phyloP scores from a whole-genome alignment of 1,140 invertebrate genomes.

The Drosophila sp. region DNA sequence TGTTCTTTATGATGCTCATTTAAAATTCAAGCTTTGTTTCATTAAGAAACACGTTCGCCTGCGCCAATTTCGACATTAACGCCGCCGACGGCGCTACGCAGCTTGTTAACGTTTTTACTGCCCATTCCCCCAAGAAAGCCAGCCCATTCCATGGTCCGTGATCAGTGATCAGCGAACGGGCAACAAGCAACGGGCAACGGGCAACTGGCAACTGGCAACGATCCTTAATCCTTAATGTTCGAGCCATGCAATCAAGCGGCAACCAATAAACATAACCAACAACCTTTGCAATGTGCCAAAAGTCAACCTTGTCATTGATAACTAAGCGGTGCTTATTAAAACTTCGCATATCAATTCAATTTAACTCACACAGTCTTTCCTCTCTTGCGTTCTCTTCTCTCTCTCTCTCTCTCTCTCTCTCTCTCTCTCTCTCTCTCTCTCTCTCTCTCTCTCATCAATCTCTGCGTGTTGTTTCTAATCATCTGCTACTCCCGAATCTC shows the following conservation, averaged over 20 bases:
- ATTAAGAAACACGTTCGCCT: slow-evolving; percentile 81
- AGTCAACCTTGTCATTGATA: slow-evolving; percentile 33
- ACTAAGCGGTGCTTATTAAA: slow-evolving; percentile 4
- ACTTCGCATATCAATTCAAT: not conserved
- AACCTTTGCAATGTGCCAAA: slow-evolving; percentile 22
- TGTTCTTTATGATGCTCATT: slow-evolving; percentile 82
- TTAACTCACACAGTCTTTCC: not conserved
- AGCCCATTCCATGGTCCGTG: slow-evolving; percentile 33
- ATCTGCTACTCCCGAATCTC: slow-evolving; percentile 13
- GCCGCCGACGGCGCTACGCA: slow-evolving; percentile 79
- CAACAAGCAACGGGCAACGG: slow-evolving; percentile 24
- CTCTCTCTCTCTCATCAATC: not conserved
- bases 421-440: not conserved
- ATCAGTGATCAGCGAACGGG: slow-evolving; percentile 1
- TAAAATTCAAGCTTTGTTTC: slow-evolving; percentile 83
- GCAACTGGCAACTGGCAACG: slow-evolving; percentile 12
- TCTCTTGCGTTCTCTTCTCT: slow-evolving; percentile 2
- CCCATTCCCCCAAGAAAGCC: slow-evolving; percentile 38
- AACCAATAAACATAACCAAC: slow-evolving; percentile 20
- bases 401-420: not conserved
- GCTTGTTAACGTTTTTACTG: slow-evolving; percentile 81
- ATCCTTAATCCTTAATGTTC: slow-evolving; percentile 23
- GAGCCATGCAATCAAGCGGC: slow-evolving; percentile 31
- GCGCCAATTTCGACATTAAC: slow-evolving; percentile 80
- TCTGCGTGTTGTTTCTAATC: slow-evolving; percentile 1